Evolutionary conservation across 2,888 invertebrate genomes (phyloP), one percentile per base, ranked within the genome.

Genomic region (Dolichopus griseipennis): DNA sequence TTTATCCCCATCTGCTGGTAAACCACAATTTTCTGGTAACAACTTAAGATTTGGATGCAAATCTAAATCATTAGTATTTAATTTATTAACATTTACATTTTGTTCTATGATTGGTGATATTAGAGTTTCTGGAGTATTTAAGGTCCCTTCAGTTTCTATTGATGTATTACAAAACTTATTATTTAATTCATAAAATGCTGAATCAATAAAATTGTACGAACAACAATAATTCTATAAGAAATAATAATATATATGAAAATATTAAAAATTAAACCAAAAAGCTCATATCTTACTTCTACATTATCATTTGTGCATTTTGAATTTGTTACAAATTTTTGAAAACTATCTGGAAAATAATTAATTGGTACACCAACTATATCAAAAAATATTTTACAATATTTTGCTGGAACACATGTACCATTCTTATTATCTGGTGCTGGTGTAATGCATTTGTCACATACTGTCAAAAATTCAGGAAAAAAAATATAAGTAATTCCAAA

Each of bases 1-100:
- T 73, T 84, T 84, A 66, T 27, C 27, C 2, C 27, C 27, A 27
- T 27, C 27, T 4, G 3, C 27, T 7, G 79, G 76, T 20, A 82
- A 82, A 4, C 52, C 52, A 52, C 52, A 52, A 18, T 15, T 27
- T 2, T 52, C n/a, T 18, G 52, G 52, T 52, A 52, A 52, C 6
- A 52, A 52, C 1, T 18, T 52, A 4, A 52, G 6, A 18, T 52
- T 52, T 9, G 52, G 52, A 52, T 52, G 52, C 1, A 6, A 52
- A 52, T 18, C 15, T 12, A 18, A 6, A 52, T 52, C 52, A 18
- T 4, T n/a, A 27, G 2, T 27, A 27, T 4, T 27, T 27, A 4
- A 4, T 27, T 27, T 27, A 27, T 27, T 27, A 27, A 27, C 27
- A 27, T n/a, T n/a, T n/a, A 5, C 27, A 27, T n/a, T n/a, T n/a